phyloP scores from a whole-genome alignment of 1,140 invertebrate species.

The Papilio glaucus region DNA sequence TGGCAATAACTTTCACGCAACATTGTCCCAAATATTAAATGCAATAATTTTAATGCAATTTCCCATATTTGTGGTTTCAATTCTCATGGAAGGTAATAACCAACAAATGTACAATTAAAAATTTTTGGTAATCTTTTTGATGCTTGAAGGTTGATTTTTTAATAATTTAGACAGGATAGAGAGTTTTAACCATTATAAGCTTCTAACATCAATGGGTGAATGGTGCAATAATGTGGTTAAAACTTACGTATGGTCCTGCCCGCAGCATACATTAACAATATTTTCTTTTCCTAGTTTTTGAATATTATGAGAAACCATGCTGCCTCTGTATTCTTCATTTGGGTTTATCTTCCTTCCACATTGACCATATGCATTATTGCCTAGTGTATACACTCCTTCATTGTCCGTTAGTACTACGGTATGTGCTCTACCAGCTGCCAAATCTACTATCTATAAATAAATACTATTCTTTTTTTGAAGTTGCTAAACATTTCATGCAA shows the following conservation, averaged over 20 bases:
- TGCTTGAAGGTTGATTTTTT: too few species aligned
- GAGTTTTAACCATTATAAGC: neutral
- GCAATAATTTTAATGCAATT: slow-evolving; percentile 13
- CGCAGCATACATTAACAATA: slow-evolving; percentile 89
- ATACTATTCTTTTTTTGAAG: neutral
- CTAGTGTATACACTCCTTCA: slow-evolving; percentile 92
- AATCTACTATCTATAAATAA: slow-evolving; percentile 67
- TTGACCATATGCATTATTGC: slow-evolving; percentile 97
- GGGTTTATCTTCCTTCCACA: slow-evolving; percentile 93
- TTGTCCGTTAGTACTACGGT: slow-evolving; percentile 91
- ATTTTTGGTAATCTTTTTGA: too few species aligned
- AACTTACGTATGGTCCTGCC: slow-evolving; percentile 94
- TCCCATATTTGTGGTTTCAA: too few species aligned
- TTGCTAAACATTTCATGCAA: too few species aligned
- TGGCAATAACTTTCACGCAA: neutral
- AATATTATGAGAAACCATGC: slow-evolving; percentile 87
- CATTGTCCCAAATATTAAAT: slow-evolving; percentile 2
- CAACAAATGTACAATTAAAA: too few species aligned
- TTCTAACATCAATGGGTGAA: neutral
- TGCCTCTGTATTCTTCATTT: slow-evolving; percentile 90
- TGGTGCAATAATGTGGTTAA: slow-evolving; percentile 19
- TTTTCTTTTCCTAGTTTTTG: slow-evolving; percentile 85
- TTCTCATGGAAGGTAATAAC: too few species aligned
- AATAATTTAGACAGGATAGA: slow-evolving; percentile 2
- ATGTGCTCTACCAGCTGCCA: slow-evolving; percentile 95